Conservation (phyloP, 2,113 vertebrate species). For the Forbesichthys agassizii region DNA sequence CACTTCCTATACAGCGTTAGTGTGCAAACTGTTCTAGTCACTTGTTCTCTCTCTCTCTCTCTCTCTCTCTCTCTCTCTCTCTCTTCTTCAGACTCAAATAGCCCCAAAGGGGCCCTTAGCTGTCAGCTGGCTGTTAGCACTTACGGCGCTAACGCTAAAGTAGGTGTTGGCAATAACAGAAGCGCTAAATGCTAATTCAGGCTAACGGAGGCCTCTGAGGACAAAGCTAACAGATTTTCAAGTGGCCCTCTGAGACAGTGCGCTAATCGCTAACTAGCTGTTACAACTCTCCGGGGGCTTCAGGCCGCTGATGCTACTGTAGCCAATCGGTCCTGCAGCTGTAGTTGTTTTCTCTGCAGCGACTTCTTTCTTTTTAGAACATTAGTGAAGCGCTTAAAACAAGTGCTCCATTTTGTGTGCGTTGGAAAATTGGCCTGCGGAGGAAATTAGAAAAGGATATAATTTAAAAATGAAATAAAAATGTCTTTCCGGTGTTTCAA, state of each 20-base stretch:
- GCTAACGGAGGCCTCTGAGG: conserved; percentile 53
- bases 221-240: conserved; percentile 69
- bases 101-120: conserved; percentile 59
- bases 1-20: conserved; percentile 48
- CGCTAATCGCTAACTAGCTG: conserved; percentile 49
- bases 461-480: background rate
- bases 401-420: background rate
- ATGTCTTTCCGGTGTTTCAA: background rate
- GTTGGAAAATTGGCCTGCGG: conserved; percentile 5
- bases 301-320: conserved; percentile 13
- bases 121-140: conserved; percentile 42
- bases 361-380: background rate
- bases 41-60: conserved; percentile 36
- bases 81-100: conserved; percentile 31
- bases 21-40: conserved; percentile 44
- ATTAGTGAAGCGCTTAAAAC: background rate
- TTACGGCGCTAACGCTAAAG: conserved; percentile 40
- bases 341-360: background rate
- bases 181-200: conserved; percentile 63
- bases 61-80: background rate
- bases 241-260: conserved; percentile 50
- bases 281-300: conserved; percentile 38
- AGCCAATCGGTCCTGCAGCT: background rate
- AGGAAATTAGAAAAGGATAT: background rate
- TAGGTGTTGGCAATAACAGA: conserved; percentile 63